Percentiles rank a stretch among this genome's conserved stretches.
These are phyloP conservation scores for Glomeris maerens DNA, from an alignment of 1,140 invertebrate genomes.

Conservation along the genomic window DNA sequence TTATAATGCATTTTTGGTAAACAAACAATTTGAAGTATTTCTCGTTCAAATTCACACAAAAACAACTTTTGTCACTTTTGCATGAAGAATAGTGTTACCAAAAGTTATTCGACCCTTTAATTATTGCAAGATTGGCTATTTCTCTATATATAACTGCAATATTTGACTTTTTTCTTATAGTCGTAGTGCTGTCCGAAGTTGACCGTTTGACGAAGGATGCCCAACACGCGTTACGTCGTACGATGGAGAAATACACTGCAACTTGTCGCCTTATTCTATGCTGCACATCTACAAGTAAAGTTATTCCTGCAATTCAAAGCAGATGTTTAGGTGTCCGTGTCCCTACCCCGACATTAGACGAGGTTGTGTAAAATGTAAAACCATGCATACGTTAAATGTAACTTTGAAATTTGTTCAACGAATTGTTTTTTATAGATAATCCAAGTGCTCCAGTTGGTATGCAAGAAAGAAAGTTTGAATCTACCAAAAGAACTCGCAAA, in stretches of 20 bases:
- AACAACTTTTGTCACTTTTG: no score
- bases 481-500: slow-evolving; percentile 62
- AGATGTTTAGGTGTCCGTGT: slow-evolving; percentile 84
- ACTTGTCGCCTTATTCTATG: slow-evolving; percentile 91
- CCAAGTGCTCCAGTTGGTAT: slow-evolving; percentile 43
- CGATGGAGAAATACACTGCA: slow-evolving; percentile 97
- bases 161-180: slow-evolving; percentile 31
- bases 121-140: neutral
- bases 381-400: neutral
- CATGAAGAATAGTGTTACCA: no score
- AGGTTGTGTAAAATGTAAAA: slow-evolving; percentile 41
- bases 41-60: no score
- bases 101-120: neutral
- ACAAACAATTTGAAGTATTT: no score
- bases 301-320: slow-evolving; percentile 89
- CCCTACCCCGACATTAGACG: slow-evolving; percentile 61
- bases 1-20: no score
- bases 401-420: neutral
- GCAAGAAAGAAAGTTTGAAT: slow-evolving; percentile 69
- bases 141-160: neutral
- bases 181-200: slow-evolving; percentile 88
- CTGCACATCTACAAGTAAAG: slow-evolving; percentile 83
- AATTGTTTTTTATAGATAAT: slow-evolving; percentile 7
- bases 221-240: slow-evolving; percentile 89
- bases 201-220: slow-evolving; percentile 95